phyloP scores from a whole-genome alignment of 2,113 vertebrate species.

The Archilochus colubris region DNA sequence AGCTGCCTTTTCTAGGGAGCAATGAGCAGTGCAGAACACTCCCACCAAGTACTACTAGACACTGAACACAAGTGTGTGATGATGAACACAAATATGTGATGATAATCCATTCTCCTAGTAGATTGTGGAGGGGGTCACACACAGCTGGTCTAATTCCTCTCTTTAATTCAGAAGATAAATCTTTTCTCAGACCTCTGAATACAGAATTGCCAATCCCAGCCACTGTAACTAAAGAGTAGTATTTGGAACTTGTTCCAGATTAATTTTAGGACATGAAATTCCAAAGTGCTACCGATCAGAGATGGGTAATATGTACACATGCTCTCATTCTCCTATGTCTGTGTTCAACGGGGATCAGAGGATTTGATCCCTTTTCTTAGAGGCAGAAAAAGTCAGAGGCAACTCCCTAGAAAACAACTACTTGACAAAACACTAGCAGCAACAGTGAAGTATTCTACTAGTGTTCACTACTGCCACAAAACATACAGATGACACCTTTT shows the following conservation, averaged over 20 bases:
- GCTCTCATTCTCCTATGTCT: background rate
- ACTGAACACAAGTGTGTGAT: background rate
- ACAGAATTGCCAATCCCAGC: background rate
- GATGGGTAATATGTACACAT: accelerated
- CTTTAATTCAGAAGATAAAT: background rate
- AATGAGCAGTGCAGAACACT: background rate
- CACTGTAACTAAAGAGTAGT: background rate
- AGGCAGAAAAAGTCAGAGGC: background rate
- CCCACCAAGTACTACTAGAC: background rate
- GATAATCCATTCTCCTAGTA: too few relatives aligned
- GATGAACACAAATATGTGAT: too few relatives aligned
- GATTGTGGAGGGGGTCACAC: background rate
- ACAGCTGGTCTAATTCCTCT: background rate
- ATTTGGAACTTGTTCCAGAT: background rate
- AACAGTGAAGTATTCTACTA: background rate
- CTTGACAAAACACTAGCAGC: background rate
- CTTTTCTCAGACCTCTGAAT: background rate
- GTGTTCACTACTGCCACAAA: background rate
- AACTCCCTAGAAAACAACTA: background rate
- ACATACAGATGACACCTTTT: background rate
- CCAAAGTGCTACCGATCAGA: background rate
- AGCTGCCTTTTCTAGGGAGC: background rate
- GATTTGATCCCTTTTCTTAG: background rate
- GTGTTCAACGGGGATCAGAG: background rate
- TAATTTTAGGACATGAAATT: background rate